These are phyloP conservation scores for Ectemnius lituratus DNA, from an alignment of 2,888 invertebrate species.

Conservation along the genomic window DNA sequence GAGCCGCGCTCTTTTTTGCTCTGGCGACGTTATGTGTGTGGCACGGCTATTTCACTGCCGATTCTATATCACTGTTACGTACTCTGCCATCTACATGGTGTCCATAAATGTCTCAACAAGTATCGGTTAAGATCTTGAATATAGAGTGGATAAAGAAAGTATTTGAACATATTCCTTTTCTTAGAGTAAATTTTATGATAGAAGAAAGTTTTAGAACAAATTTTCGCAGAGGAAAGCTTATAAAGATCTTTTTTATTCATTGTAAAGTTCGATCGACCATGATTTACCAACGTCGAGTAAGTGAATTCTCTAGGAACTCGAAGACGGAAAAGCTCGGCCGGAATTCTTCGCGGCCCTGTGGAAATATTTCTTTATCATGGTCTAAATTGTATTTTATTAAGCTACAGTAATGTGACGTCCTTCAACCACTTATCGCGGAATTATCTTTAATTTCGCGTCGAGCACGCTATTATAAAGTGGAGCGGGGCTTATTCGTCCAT, in stretches of 20 bases:
- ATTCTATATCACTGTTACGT: slow-evolving; percentile 47
- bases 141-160: no score
- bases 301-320: no score
- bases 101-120: slow-evolving; percentile 1
- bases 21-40: slow-evolving; percentile 39
- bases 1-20: slow-evolving; percentile 33
- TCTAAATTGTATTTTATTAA: slow-evolving; percentile 6
- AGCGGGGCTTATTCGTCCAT: slow-evolving; percentile 2
- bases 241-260: no score
- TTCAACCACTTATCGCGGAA: slow-evolving; percentile 1
- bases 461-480: slow-evolving; percentile 6
- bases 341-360: background rate
- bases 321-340: no score
- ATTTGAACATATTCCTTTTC: no score
- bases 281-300: no score
- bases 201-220: no score
- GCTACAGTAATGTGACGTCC: slow-evolving; percentile 3
- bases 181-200: no score
- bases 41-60: slow-evolving; percentile 43
- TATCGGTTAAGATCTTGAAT: no score
- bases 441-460: slow-evolving; percentile 5
- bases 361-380: background rate
- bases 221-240: no score
- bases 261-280: no score
- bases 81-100: slow-evolving; percentile 48